Base-by-base conservation (phyloP, 2,113 vertebrate genomes). In the Eptesicus fuscus region DNA sequence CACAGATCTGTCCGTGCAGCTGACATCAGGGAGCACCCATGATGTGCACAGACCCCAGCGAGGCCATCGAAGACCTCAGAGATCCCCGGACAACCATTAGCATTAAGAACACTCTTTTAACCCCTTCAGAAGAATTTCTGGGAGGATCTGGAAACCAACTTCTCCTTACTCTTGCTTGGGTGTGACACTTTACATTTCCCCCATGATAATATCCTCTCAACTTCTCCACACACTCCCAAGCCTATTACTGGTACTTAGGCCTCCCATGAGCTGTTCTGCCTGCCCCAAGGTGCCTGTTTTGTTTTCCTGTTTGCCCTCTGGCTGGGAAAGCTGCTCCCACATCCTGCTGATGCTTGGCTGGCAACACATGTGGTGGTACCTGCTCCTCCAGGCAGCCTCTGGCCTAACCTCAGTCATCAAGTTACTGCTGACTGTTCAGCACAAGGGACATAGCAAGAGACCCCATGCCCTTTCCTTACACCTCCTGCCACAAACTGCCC, bases 331-430 rank as follows among this genome's bases (percentile, higher is more conserved):
- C n/a, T 14, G 4, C 93, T 9, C 30, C 90, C 95, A 88, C 5
- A 83, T 97, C 97, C 96, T 95, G 90, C 88, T 59, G 79, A 79
- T 3, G 2, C 22, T 90, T 0, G 1, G 4, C 25, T 83, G 61
- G 42, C 88, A 94, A 70, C 32, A 32, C 78, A 70, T 94, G 79
- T 30, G 70, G 94, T 89, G 88, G 76, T 83, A 93, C 91, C 91
- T 96, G 84, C 40, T 92, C 30, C 20, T 91, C 56, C 84, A 84
- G 94, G 77, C 74, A 85, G 13, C 23, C 51, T 86, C 65, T 70
- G 69, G 83, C 71, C 74, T 97, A 76, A 98, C 88, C 88, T 40
- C 88, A 80, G 80, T 35, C 88, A 91, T 96, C 90, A 87, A 77
- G 76, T 87, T 95, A 85, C 5, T 3, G 23, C 91, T 95, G 95